These are phyloP conservation scores for Mythimna pallens DNA, from an alignment of 2,888 invertebrate species.

Conservation along the genomic window DNA sequence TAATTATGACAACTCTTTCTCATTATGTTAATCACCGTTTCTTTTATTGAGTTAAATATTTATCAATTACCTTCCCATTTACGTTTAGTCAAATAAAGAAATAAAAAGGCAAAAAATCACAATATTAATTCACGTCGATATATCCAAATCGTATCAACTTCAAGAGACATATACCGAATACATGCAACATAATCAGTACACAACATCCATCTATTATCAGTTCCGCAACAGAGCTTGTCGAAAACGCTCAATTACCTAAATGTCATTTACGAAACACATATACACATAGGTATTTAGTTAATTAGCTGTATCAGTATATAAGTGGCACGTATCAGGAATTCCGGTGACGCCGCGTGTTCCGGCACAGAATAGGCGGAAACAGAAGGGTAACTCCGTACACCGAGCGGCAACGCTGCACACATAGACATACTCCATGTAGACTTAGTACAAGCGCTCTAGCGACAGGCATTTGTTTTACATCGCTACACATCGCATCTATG, in stretches of 20 bases:
- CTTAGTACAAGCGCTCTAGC: background rate
- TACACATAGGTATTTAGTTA: conserved; percentile 57
- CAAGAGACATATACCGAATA: background rate
- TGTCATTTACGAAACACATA: conserved; percentile 49
- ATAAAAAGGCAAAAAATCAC: background rate
- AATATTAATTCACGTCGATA: background rate
- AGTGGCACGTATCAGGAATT: conserved; percentile 71
- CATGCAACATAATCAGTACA: conserved; percentile 19
- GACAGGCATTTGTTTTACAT: background rate
- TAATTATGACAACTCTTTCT: background rate
- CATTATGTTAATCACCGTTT: background rate
- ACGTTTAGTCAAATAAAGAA: background rate
- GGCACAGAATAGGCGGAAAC: conserved; percentile 6
- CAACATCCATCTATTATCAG: conserved; percentile 46
- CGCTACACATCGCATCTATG: background rate
- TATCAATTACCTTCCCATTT: background rate
- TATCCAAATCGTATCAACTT: background rate
- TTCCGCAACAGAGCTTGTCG: conserved; percentile 44
- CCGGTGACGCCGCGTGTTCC: conserved; percentile 75
- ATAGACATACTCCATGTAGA: background rate
- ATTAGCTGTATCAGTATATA: conserved; percentile 56
- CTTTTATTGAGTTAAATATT: background rate
- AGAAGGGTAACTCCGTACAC: background rate
- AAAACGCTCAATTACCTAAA: conserved; percentile 60
- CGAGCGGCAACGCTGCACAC: background rate